Evolutionary conservation across 2,888 invertebrate species (phyloP).

Genomic region (Gymnocheta viridis): DNA sequence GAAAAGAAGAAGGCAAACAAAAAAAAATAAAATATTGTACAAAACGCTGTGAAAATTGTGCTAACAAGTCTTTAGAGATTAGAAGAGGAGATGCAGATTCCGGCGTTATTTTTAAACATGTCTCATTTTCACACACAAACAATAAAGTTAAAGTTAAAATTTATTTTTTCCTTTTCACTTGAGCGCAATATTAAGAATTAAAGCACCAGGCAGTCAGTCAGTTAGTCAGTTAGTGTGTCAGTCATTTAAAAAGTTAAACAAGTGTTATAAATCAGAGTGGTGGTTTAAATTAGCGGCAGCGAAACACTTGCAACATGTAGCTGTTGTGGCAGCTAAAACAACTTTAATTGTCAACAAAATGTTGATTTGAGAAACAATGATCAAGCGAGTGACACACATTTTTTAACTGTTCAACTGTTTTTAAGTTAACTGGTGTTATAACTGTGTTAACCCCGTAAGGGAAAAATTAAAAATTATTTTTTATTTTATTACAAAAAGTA

Average conservation of each 20-base stretch:
- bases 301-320: constrained; percentile 37
- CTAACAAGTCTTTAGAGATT: constrained; percentile 55
- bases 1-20: constrained; percentile 2
- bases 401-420: constrained; percentile 3
- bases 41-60: constrained; percentile 38
- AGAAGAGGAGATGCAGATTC: constrained; percentile 29
- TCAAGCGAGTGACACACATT: constrained; percentile 43
- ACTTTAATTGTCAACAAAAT: constrained; percentile 48
- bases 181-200: neutral
- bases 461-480: neutral
- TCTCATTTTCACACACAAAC: constrained; percentile 48
- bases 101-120: constrained; percentile 29
- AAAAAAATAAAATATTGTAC: neutral
- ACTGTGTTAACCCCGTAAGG: constrained; percentile 19
- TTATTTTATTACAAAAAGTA: neutral
- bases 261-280: constrained; percentile 60
- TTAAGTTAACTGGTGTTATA: constrained; percentile 6
- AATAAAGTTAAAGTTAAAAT: constrained; percentile 47
- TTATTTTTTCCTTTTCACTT: constrained; percentile 14
- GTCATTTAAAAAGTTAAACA: constrained; percentile 41
- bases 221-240: neutral
- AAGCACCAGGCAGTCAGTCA: neutral
- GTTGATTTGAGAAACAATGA: constrained; percentile 22
- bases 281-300: neutral
- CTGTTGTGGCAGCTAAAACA: constrained; percentile 23